Base-by-base conservation (phyloP, 2,113 vertebrate species). In the Orthonyx spaldingii region DNA sequence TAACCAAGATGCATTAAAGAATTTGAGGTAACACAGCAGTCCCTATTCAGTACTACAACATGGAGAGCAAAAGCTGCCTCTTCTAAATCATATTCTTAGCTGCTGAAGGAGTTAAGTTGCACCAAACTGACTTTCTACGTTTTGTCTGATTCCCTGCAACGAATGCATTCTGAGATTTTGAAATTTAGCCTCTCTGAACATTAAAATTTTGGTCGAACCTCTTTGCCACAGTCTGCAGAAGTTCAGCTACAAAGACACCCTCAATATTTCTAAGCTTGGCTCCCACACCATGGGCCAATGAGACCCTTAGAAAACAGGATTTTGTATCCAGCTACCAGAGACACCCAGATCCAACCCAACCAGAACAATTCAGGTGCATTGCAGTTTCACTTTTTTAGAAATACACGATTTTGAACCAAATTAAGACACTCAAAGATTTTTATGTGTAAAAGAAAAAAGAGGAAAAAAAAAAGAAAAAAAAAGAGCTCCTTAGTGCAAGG, bases 1-100 rank as follows among this genome's bases (percentile, higher is more conserved):
- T 95, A 87, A 92, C 60, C 39, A 78, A 83, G 64, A 71, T 75
- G 79, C 88, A 93, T 89, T 86, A 80, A 93, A 92, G 41, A 52
- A 52, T 85, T 85, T 93, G 63, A 89, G 79, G 57, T 69, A 90
- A 16, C n/a, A 47, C 80, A 53, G 70, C 49, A 61, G 46, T 55
- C 50, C 41, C 71, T 80, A 44, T 90, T 69, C 60, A 85, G 61
- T 66, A 69, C 37, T 66, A 53, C 15, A 20, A 4, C 13, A 46
- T 56, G 64, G 68, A 27, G 35, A 2, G 1, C 59, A 94, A 77
- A 74, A 75, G 2, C 33, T 89, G 16, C 47, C 44, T 95, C 83
- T 42, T 66, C 18, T 75, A 44, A 81, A 70, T 84, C 53, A 39
- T 37, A 27, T 55, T 94, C 66, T 55, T 79, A 76, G 69, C 86